phyloP scores from a whole-genome alignment of 2,113 vertebrate species.

The Noturus placidus region DNA sequence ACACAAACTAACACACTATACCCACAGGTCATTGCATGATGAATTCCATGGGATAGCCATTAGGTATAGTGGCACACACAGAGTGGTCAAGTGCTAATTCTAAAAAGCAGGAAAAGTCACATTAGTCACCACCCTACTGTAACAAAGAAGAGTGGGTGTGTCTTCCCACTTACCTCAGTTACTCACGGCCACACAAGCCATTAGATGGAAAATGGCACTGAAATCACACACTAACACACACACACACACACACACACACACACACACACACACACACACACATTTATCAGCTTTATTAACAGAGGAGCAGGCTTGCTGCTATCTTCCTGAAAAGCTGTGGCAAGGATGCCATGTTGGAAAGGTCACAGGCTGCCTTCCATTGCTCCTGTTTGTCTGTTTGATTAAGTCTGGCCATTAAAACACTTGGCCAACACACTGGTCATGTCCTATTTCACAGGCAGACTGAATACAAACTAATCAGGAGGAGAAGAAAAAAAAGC shows the following conservation, averaged over 20 bases:
- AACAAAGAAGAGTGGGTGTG: conserved; percentile 14
- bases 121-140: conserved; percentile 24
- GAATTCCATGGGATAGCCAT: conserved; percentile 45
- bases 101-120: conserved; percentile 15
- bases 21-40: conserved; percentile 33
- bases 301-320: conserved; percentile 60
- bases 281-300: conserved; percentile 58
- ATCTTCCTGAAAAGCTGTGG: conserved; percentile 54
- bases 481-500: conserved; percentile 19
- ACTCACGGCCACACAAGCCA: conserved; percentile 34
- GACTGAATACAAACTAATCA: conserved; percentile 71
- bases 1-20: background rate
- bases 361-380: conserved; percentile 64
- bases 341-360: conserved; percentile 63
- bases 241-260: background rate
- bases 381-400: conserved; percentile 71
- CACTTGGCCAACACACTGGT: conserved; percentile 50
- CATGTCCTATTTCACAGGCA: conserved; percentile 53
- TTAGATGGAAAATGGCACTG: conserved; percentile 49
- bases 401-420: conserved; percentile 75
- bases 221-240: background rate
- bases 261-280: background rate
- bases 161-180: conserved; percentile 40
- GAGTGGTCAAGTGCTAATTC: conserved; percentile 35
- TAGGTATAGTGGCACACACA: conserved; percentile 36